Percentiles rank a stretch among this genome's conserved stretches.
phyloP scores from a whole-genome alignment of 2,797 vertebrate genomes.

The Stomatorhinus walkeri region DNA sequence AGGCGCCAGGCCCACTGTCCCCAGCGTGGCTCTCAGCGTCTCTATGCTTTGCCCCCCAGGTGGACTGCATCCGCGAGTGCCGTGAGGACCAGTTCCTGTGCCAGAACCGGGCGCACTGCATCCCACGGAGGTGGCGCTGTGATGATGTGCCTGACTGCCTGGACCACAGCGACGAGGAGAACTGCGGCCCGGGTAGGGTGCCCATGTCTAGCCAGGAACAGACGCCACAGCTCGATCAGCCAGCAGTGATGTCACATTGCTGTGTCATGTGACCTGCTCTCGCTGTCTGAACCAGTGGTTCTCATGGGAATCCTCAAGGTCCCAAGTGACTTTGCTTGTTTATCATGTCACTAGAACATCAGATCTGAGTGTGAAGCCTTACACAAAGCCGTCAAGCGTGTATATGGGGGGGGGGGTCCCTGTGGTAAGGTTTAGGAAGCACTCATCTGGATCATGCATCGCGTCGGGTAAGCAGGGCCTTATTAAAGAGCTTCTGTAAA shows the following conservation, averaged over 20 bases:
- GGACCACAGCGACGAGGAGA: constrained; percentile 72
- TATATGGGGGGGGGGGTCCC: neutral
- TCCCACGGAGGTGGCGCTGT: constrained; percentile 71
- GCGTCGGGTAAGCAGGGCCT: neutral
- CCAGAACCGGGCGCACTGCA: constrained; percentile 69
- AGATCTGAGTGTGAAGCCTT: neutral
- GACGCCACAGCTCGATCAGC: neutral
- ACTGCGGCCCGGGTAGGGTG: constrained; percentile 62
- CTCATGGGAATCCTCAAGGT: neutral
- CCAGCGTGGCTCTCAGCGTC: neutral
- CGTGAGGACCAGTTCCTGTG: constrained; percentile 72
- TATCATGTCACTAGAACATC: neutral
- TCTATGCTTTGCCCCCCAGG: constrained; percentile 43
- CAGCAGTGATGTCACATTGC: neutral
- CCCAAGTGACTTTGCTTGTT: neutral
- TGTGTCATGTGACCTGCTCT: neutral
- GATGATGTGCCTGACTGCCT: constrained; percentile 72
- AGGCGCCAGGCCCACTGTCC: neutral
- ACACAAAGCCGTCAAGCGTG: neutral
- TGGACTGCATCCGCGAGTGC: constrained; percentile 71
- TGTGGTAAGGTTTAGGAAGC: neutral
- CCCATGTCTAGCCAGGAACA: neutral
- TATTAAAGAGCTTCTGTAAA: neutral
- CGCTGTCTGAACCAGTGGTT: neutral
- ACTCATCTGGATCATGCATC: neutral